Base-by-base conservation (phyloP, 2,888 invertebrate species). In the Girardia tigrina region DNA sequence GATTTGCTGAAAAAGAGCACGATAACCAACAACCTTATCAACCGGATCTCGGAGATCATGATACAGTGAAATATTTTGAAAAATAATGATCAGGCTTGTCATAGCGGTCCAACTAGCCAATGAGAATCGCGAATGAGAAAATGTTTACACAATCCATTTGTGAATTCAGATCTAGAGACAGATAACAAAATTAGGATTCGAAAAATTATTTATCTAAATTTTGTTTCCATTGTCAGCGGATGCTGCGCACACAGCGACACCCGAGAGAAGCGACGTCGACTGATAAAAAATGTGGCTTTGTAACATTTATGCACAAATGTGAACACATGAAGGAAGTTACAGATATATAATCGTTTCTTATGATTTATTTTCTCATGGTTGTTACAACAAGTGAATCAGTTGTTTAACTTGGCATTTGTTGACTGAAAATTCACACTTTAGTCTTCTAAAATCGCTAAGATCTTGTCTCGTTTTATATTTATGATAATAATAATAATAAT, bases 171-270 rank as follows among this genome's bases (percentile, higher is more conserved):
- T 36, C 8, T 36, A 36, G 16, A 36, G 8, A 16, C 36, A 36
- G 36, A 16, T 16, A 36, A 12, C 36, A 16, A 36, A 36, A 36
- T 36, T 16, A 8, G 16, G 16, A 8, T 36, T 16, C 16, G 8
- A 16, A 36, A 36, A 36, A 36, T 36, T 36, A 56, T 56, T 56
- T 8, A 16, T 56, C 8, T 16, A 56, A 4, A 56, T 56, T n/a
- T n/a, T 56, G n/a, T 56, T 56, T 56, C 56, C 4, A 56, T 56
- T 56, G 56, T 56, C 56, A 56, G n/a, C 56, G 56, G 56, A 56
- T 56, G n/a, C 23, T 4, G 8, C n/a, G 56, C 56, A 16, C 56
- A 56, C 56, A 56, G 23, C 23, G 16, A 12, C 56, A 56, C 6
- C 23, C 23, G 56, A 56, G n/a, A n/a, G 56, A 8, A 20, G n/a